A percentile compares a stretch with the other conserved stretches of the same genome.
Conservation (phyloP, 2,113 vertebrate species). For the Galemys pyrenaicus region DNA sequence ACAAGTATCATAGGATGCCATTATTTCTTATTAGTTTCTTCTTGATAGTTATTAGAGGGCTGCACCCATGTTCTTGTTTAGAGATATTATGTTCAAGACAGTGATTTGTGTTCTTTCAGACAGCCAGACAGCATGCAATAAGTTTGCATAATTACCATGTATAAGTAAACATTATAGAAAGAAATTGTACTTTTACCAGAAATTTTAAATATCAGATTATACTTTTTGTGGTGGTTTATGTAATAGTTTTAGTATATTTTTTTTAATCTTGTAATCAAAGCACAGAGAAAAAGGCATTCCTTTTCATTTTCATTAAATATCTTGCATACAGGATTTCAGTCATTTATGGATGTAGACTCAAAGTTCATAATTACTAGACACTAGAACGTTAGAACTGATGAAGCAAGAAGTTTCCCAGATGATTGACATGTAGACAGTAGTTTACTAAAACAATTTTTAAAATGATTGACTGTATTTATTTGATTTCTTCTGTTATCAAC, state of each 20-base stretch:
- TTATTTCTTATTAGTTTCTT: neutral
- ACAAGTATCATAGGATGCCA: too few relatives aligned
- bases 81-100: neutral
- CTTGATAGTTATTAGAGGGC: neutral
- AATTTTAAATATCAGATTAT: neutral
- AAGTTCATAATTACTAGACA: neutral
- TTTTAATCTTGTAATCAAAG: neutral
- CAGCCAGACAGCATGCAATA: neutral
- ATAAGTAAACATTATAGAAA: neutral
- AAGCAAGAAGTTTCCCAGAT: neutral
- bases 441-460: neutral
- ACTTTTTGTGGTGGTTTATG: rapidly evolving
- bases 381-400: neutral
- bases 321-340: neutral
- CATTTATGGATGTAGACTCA: neutral
- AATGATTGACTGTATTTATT: neutral
- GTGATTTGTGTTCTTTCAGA: neutral
- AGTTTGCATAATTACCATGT: neutral
- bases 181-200: neutral
- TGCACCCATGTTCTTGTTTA: neutral
- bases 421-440: neutral
- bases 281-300: neutral
- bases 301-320: neutral
- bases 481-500: neutral
- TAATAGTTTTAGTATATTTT: neutral